Base-by-base conservation (phyloP, 2,797 vertebrate species). In the Avahi laniger region DNA sequence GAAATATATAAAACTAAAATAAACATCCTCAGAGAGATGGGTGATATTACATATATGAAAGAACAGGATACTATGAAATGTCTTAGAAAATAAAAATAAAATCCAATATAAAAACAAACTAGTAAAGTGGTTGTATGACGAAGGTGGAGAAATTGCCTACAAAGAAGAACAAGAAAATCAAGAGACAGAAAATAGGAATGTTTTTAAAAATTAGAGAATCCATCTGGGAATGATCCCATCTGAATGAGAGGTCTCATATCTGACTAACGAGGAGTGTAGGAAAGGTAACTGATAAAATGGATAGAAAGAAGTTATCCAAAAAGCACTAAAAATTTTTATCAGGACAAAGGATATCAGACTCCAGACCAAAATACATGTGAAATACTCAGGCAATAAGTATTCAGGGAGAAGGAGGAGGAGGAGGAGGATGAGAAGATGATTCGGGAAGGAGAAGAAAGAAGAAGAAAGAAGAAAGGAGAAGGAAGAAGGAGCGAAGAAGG, bases 1-100 rank as follows among this genome's bases (percentile, higher is more conserved):
- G 52, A 80, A 69, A 72, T 67, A 41, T 30, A 59, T 78, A 30
- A 83, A 83, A 86, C 93, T 79, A 80, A 96, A 89, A 52, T 41
- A 83, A 89, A 81, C 79, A 61, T 65, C 20, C 4, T 85, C 89
- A 70, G 41, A 83, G 48, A 93, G n/a, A 88, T 54, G 28, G 12
- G 14, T 65, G 63, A 38, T 54, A 28, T 22, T 75, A 82, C 1
- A 94, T 13, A 86, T 63, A 46, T 22, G 79, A 48, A 93, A 76
- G 63, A 84, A 38, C 15, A 84, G 67, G 38, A 33, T 88, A 28
- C 65, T 82, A 35, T 57, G 50, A 89, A 87, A 93, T 24, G 57
- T 65, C 46, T 78, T 41, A 86, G 73, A 89, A 93, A 70, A 82
- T 67, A 91, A 80, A 94, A 65, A 48, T 1, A 83, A 89, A 65